Conservation (phyloP, 2,888 invertebrate species). For the Amaurobius ferox region DNA sequence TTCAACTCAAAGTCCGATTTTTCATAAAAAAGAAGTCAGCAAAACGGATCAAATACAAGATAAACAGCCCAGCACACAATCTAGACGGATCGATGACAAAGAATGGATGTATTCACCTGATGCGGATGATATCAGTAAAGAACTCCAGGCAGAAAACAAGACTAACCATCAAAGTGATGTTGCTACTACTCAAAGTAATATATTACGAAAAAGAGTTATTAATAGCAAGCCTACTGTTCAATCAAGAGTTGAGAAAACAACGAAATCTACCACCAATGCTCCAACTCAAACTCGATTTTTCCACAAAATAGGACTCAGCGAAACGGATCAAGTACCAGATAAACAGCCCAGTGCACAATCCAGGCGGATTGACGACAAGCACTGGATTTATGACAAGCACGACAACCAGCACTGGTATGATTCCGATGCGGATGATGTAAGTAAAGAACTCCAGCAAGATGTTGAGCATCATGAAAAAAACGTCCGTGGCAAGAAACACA, state of each 20-base stretch:
- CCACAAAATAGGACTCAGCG: neutral
- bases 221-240: neutral
- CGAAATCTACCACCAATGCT: neutral
- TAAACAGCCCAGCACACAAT: no score
- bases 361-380: neutral
- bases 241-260: neutral
- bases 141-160: neutral
- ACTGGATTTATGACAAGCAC: no score
- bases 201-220: neutral
- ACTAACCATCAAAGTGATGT: neutral
- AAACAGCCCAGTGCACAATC: neutral
- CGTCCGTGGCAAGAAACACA: neutral
- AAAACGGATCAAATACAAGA: no score
- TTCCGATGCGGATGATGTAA: no score
- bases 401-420: no score
- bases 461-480: neutral
- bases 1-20: neutral
- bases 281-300: neutral
- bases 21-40: neutral
- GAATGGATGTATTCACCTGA: neutral
- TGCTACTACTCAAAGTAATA: neutral
- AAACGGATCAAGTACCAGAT: no score
- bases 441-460: neutral
- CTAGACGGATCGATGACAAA: neutral
- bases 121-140: no score